Percentiles rank a stretch among this genome's conserved stretches.
Evolutionary conservation across 2,797 vertebrate genomes (phyloP).

Genomic region (Sebastolobus altivelis): DNA sequence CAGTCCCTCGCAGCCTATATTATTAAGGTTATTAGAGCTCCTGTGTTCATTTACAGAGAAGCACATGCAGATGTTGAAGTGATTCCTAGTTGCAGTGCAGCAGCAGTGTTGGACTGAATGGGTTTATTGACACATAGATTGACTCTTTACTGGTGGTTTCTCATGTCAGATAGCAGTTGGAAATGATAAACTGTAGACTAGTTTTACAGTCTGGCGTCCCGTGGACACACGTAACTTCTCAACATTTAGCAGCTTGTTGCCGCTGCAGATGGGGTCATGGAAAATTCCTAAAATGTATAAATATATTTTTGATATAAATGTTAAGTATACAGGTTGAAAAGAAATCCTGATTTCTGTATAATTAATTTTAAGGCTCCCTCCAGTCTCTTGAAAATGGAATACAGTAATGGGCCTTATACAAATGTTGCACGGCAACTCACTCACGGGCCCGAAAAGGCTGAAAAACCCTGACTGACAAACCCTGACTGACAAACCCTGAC

Average conservation of each 20-base stretch:
- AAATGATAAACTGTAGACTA: neutral
- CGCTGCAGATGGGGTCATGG: too few relatives aligned
- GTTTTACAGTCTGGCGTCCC: neutral
- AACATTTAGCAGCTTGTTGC: neutral
- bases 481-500: neutral
- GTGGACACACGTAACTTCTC: neutral
- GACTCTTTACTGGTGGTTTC: neutral
- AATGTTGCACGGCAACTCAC: neutral
- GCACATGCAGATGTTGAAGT: constrained; percentile 6
- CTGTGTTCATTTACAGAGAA: constrained; percentile 27
- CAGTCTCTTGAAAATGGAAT: too few relatives aligned
- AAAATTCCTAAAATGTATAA: neutral
- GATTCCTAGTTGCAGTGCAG: neutral
- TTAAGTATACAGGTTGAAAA: neutral
- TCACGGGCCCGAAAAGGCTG: neutral
- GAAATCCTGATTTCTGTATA: neutral
- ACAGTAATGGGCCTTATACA: neutral
- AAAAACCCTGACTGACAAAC: neutral
- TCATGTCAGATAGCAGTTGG: neutral
- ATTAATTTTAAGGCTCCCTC: neutral
- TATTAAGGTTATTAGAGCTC: constrained; percentile 38
- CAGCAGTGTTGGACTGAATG: neutral
- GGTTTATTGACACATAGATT: neutral
- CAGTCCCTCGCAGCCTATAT: constrained; percentile 39
- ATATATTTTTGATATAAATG: neutral